Conservation (phyloP, 2,888 invertebrate genomes). For the Opisthograptis luteolata region DNA sequence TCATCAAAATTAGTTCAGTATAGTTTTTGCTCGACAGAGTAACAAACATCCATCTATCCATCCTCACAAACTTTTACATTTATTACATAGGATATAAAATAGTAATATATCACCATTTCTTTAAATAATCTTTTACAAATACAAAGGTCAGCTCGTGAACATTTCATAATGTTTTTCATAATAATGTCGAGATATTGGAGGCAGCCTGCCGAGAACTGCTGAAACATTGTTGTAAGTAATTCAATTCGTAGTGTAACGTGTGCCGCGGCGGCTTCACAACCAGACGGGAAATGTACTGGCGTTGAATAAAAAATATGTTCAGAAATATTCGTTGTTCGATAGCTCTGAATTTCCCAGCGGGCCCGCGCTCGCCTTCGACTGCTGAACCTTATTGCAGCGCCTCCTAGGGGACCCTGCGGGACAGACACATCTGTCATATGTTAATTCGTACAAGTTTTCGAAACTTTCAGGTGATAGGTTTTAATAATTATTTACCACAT, state of each 20-base stretch:
- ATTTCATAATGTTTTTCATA: too few species aligned
- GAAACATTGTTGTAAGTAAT: conserved; percentile 4
- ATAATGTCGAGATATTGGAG: too few species aligned
- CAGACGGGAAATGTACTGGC: conserved; percentile 8
- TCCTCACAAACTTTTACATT: too few species aligned
- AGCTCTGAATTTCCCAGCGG: conserved; percentile 41
- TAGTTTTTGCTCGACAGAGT: too few species aligned
- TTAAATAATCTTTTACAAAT: too few species aligned
- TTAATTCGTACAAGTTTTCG: neutral
- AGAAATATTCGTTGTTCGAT: conserved; percentile 25
- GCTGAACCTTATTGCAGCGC: neutral
- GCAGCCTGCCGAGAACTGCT: too few species aligned
- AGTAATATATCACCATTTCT: too few species aligned
- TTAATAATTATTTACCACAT: too few species aligned
- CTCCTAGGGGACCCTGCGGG: neutral
- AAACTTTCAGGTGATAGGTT: neutral
- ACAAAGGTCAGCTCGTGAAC: too few species aligned
- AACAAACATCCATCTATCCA: too few species aligned
- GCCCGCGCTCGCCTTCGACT: conserved; percentile 8
- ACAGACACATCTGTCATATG: neutral
- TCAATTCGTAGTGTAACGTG: neutral
- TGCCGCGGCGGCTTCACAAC: neutral
- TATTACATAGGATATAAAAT: too few species aligned
- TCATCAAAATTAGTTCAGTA: too few species aligned
- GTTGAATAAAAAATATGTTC: conserved; percentile 24